Evolutionary conservation across 1,140 invertebrate genomes (phyloP), one percentile per base, ranked within the genome.

Genomic region (Zaprionus africanus): DNA sequence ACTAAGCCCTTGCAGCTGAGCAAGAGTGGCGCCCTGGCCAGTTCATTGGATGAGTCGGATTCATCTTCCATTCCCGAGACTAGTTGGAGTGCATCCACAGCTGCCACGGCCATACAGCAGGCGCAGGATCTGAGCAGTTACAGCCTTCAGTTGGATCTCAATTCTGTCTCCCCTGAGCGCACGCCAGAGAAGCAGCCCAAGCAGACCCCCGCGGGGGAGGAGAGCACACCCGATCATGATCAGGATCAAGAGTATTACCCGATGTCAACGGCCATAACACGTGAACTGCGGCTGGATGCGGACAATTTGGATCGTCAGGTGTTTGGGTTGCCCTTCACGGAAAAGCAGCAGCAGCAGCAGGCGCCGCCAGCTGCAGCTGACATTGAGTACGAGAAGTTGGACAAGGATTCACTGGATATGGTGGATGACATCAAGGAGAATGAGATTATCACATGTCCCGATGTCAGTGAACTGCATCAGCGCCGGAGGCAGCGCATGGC

Each of bases 221-320:
- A 95, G 38, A 94, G 95, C 71, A 96, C 96, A 69, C 96, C 96
- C 0, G 96, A 97, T 82, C 96, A 97, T 93, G 96, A 97, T 49
- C 93, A 94, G 24, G 96, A 97, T 62, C 93, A 94, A 41, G 96
- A 97, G 51, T 97, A 97, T 92, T 96, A 96, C 90, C 97, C 97
- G 11, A 96, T 97, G 95, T 97, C 96, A 3, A 97, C 96, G 1
- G 96, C 96, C 1, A 96, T 97, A 93, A 97, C 96, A 1, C 94
- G 96, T 82, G 97, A 97, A 92, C 93, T 97, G 78, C 94, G 96
- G 83, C 93, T 97, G 53, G 96, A 97, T 93, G 88, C 97, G 26
- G 97, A 97, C 88, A 97, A 96, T 90, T 93, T 97, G 69, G 96
- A 97, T 92, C 93, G 96, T 19, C 96, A 97, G 93, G 95, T 97